Base-by-base conservation (phyloP, 2,113 vertebrate species). In the Hucho hucho region DNA sequence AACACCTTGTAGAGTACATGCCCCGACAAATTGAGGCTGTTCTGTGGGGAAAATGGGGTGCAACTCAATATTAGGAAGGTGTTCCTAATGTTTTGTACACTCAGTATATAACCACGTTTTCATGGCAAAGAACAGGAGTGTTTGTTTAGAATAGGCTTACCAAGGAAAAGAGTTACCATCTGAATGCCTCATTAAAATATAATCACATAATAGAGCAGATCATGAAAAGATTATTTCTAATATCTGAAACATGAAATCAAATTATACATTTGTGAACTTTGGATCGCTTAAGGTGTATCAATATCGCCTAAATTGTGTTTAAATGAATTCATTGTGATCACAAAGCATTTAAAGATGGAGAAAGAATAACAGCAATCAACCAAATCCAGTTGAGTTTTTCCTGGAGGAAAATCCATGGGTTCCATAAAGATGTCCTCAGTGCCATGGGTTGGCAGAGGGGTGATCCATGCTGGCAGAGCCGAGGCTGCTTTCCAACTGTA, bases 381-480 rank as follows among this genome's bases (percentile, higher is more conserved):
- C 59, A 22, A 63, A 11, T 64, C 37, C 9, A 11, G 37, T 43
- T 43, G 37, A 43, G 37, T 43, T 43, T 81, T 79, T 64, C 72
- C 72, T 73, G 59, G 72, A 64, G 25, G 6, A 59, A 59, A 4
- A 12, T 3, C 37, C 7, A 14, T 78, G 67, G 77, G 85, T 87
- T 88, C 84, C 85, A 84, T 83, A 68, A 83, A 83, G n/a, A 69
- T 58, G 53, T 73, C 73, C 75, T 79, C 72, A 66, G 86, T 74
- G 81, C 83, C 26, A 14, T 77, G 22, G 74, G 73, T 87, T 88
- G 86, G 85, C 85, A 84, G 79, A 9, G 3, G 13, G 69, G 73
- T 71, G 72, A 3, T 75, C 16, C 28, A 74, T 74, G 75, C 72
- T 74, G 29, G 18, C 77, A 78, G 75, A 47, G 46, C 6, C 53